Evolutionary conservation across 2,797 vertebrate genomes (phyloP), one percentile per base, ranked within the genome.

Genomic region (Poecilia picta): DNA sequence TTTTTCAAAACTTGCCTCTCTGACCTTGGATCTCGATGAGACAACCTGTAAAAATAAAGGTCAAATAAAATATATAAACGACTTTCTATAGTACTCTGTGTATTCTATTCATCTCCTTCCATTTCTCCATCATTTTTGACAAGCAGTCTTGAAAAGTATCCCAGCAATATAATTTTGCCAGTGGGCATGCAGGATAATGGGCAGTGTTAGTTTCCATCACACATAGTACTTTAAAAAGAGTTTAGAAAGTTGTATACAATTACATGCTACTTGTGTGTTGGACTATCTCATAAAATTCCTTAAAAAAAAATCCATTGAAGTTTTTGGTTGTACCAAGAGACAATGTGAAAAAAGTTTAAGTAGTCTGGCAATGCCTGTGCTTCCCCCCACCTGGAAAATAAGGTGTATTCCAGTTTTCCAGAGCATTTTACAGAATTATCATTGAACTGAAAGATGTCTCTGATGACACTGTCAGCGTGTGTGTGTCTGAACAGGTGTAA

Each of bases 401-500:
- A 76, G 41, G 57, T 47, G 39, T 31, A 47, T 57, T 20, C 62
- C 55, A 25, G n/a, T 43, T 33, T 43, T 73, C 16, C 25, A 18
- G 31, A 31, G 59, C 39, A 28, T 78, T 36, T 39, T 13, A 64
- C 41, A 43, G 0, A 46, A 6, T 36, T 33, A 23, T 12, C 25
- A 51, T 33, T 47, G 36, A 64, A 25, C 25, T 73, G 49, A 70
- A 8, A 33, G 15, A 62, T 6, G 33, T 28, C 31, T 68, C 8
- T 46, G 16, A 15, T 39, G 59, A 73, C 45, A 43, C 33, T 10
- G 7, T 18, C 78, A 75, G 28, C 68, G 36, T 46, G 16, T 16
- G 39, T 72, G 23, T 23, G 10, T 18, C 31, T 16, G 43, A 49
- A n/a, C 70, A 79, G 72, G 76, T 77, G 76, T 55, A 41, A 71